Base-by-base conservation (phyloP, 2,113 vertebrate genomes). In the Dendropsophus ebraccatus region DNA sequence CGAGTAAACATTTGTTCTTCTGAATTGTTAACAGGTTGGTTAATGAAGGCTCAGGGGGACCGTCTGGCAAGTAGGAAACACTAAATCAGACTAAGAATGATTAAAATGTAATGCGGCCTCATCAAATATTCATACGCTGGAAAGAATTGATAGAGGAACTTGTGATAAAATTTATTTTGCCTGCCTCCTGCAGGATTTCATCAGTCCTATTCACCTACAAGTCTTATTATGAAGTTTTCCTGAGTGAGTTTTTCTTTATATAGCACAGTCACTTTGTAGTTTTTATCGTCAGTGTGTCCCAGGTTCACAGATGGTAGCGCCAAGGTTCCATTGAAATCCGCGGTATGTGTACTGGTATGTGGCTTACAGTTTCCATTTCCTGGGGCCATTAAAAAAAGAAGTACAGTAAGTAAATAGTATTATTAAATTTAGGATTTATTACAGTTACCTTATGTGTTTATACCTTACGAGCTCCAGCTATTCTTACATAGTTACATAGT, bases 241-340 rank as follows among this genome's bases (percentile, higher is more conserved):
- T 12, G 25, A 75, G 3, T 37, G 32, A 76, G 47, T 35, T 84
- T 41, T 74, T 35, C 76, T 41, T 74, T 17, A 5, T 30, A 4
- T 70, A 6, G 21, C 25, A n/a, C 56, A 28, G 23, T 28, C 85
- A 62, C 30, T 21, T 30, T 3, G 25, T 23, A 60, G n/a, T 13
- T 25, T 79, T 23, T 21, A 28, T 12, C 70, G 50, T 25, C 25
- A 23, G 32, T 47, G 78, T 30, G 10, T 81, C 67, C 37, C 13
- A 14, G 23, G 19, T 28, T 41, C 56, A 87, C 25, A 87, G 67
- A 50, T 81, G 85, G 50, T 81, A 87, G 60, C 85, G 54, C 85
- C 85, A 87, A 41, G 85, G 85, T 28, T 87, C 85, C 77, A 74
- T 87, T 35, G 77, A 74, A 74, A 87, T 72, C 19, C 85, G 78